Evolutionary conservation across 2,888 invertebrate species (phyloP).

Genomic region (Cephus runcator): DNA sequence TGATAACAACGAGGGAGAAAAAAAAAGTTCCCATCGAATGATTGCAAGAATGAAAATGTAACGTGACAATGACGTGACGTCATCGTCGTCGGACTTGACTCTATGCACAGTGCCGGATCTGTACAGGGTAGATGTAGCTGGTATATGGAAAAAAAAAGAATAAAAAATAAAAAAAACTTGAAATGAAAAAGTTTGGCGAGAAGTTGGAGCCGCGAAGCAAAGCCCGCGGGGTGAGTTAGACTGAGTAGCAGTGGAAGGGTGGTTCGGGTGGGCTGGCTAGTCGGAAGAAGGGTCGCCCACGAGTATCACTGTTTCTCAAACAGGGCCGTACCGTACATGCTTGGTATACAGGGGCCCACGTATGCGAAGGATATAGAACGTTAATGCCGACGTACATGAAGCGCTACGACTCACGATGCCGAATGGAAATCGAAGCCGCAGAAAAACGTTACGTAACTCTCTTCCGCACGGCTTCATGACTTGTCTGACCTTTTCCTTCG

Average conservation of each 20-base stretch:
- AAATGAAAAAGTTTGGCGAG: conserved; percentile 31
- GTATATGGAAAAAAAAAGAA: background rate
- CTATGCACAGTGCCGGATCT: background rate
- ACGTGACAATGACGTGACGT: background rate
- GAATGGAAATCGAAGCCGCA: conserved; percentile 23
- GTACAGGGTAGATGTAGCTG: background rate
- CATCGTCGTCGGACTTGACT: background rate
- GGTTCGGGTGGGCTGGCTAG: background rate
- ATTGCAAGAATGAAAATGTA: background rate
- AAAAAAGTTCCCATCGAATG: background rate
- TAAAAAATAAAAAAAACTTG: conserved; percentile 19
- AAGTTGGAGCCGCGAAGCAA: conserved; percentile 10
- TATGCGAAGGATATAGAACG: background rate
- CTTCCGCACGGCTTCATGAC: background rate
- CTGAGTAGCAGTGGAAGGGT: background rate
- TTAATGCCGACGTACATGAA: background rate
- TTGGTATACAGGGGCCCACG: background rate
- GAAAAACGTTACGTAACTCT: conserved; percentile 23
- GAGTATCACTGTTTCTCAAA: background rate
- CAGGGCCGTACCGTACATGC: background rate
- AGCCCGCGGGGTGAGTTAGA: background rate
- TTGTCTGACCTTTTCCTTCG: background rate
- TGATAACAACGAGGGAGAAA: background rate
- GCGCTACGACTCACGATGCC: background rate
- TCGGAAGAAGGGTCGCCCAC: background rate